A percentile compares a stretch with the other conserved stretches of the same genome.
These are phyloP conservation scores for Lasioglossum malachurum DNA, from an alignment of 2,888 invertebrate genomes.

Conservation along the genomic window DNA sequence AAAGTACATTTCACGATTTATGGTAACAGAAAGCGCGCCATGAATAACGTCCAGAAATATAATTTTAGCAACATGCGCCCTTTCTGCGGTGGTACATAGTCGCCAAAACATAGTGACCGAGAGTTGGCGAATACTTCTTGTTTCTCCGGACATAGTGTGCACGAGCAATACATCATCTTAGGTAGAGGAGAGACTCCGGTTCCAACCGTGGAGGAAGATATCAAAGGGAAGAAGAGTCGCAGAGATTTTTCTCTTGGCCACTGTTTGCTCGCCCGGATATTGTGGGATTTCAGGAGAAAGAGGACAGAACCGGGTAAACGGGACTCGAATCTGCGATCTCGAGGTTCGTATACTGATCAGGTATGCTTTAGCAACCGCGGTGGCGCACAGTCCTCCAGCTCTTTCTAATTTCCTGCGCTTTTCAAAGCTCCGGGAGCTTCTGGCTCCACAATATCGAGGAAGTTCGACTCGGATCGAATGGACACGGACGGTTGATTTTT, in stretches of 20 bases:
- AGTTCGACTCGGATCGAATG: not conserved
- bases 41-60: not conserved
- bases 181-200: not conserved
- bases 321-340: not conserved
- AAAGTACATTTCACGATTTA: not conserved
- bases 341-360: not conserved
- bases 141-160: not conserved
- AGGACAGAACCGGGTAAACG: not conserved
- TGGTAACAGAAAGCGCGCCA: not conserved
- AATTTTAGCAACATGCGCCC: not conserved
- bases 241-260: not conserved
- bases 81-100: not conserved
- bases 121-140: not conserved
- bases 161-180: not conserved
- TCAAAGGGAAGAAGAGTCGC: conserved; percentile 1
- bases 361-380: not conserved
- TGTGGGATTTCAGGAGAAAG: not conserved
- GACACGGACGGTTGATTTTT: not conserved
- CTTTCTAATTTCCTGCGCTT: conserved; percentile 1
- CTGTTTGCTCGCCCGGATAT: not conserved
- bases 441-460: not conserved
- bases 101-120: not conserved
- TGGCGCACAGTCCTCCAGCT: not conserved
- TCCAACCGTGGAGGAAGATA: not conserved
- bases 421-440: not conserved